Evolutionary conservation across 1,140 invertebrate genomes (phyloP), one percentile per base, ranked within the genome.

Genomic region (Stenopsyche tienmushanensis): DNA sequence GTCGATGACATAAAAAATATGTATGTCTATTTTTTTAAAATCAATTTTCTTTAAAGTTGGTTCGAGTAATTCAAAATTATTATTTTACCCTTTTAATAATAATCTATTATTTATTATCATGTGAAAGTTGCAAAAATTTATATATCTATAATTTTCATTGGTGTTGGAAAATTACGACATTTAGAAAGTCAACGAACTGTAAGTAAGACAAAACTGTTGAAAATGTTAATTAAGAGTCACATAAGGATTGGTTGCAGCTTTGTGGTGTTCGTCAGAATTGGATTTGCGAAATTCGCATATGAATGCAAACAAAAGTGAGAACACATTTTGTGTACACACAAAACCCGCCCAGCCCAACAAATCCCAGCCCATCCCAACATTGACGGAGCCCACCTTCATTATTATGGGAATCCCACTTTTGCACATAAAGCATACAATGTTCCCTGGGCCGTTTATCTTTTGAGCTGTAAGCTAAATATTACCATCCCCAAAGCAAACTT

Each of bases 371-470:
- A n/a, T n/a, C n/a, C n/a, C n/a, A n/a, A n/a, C n/a, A n/a, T n/a
- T n/a, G 41, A 44, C n/a, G 18, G 18, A 13, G 13, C 18, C 41
- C 54, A 57, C 54, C 54, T 42, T 42, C 54, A 24, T 57, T 42
- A 57, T 57, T 57, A 57, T 34, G 54, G 21, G 34, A 41, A 42
- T 39, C 54, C 39, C 54, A 57, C 54, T 39, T 57, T 39, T 42
- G 34, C 54, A 57, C 54, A 57, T 57, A 57, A 57, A 57, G 54
- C 54, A 42, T 23, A 57, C 54, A 57, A 42, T 42, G 54, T 42
- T 57, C 53, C 34, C 53, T 17, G 20, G 24, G 20, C 39, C 54
- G 39, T 57, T 57, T 57, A 42, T 57, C 54, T 57, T n/a, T 42
- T 21, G 34, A 57, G 54, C 39, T 21, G 34, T 42, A 41, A 41